Percentiles rank a stretch among this genome's conserved stretches.
phyloP scores from a whole-genome alignment of 2,113 vertebrate species.

The Epinephelus fuscoguttatus region DNA sequence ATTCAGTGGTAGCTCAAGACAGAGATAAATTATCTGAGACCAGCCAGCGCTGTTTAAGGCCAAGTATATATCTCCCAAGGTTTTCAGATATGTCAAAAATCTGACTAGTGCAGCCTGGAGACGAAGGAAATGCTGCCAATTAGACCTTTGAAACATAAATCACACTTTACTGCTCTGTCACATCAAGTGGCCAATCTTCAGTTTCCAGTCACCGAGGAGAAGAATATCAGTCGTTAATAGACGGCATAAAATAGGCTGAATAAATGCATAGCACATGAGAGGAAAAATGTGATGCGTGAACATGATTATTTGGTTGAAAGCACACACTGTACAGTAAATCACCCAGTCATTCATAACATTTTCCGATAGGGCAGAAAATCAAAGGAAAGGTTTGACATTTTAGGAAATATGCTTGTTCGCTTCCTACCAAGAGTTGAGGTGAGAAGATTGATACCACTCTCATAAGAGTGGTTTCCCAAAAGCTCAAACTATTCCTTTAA shows the following conservation, averaged over 20 bases:
- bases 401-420: neutral
- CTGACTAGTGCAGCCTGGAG: slow-evolving; percentile 58
- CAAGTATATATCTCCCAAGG: slow-evolving; percentile 73
- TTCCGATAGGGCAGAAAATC: neutral
- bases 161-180: slow-evolving; percentile 74
- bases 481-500: neutral
- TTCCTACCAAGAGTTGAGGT: too few relatives aligned
- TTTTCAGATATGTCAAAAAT: slow-evolving; percentile 75
- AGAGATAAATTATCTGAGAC: slow-evolving; percentile 74
- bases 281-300: slow-evolving; percentile 33
- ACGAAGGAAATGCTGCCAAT: slow-evolving; percentile 70
- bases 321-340: neutral
- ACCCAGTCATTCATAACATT: neutral
- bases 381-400: neutral
- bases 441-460: too few relatives aligned
- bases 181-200: slow-evolving; percentile 47
- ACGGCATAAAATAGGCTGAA: slow-evolving; percentile 31
- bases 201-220: slow-evolving; percentile 58
- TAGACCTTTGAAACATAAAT: slow-evolving; percentile 79
- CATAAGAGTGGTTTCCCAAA: neutral
- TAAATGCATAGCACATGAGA: slow-evolving; percentile 32
- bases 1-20: slow-evolving; percentile 65
- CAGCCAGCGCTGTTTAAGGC: slow-evolving; percentile 64
- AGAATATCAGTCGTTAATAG: slow-evolving; percentile 60
- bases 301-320: slow-evolving; percentile 16